Percentiles rank a stretch among this genome's conserved stretches.
phyloP scores from a whole-genome alignment of 2,888 invertebrate species.

The Bellardia pandia region DNA sequence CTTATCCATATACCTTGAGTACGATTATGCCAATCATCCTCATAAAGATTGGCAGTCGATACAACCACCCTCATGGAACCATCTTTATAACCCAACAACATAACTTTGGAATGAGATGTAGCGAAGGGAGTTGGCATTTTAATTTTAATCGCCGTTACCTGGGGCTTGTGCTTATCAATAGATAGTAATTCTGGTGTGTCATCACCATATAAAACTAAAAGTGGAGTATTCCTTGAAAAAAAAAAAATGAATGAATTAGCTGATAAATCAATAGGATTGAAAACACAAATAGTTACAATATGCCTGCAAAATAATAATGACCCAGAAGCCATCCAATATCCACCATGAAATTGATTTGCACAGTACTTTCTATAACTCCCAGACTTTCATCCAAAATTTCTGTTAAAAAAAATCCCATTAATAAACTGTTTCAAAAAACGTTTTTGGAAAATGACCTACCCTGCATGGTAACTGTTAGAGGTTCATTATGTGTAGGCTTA shows the following conservation, averaged over 20 bases:
- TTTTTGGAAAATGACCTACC: constrained; percentile 82
- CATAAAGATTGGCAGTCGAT: constrained; percentile 95
- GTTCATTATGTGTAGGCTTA: constrained; percentile 87
- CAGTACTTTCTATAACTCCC: constrained; percentile 89
- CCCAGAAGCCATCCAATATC: constrained; percentile 95
- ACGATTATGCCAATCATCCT: constrained; percentile 96
- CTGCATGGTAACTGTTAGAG: constrained; percentile 89
- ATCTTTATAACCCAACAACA: constrained; percentile 92
- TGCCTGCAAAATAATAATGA: constrained; percentile 92
- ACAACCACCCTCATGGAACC: constrained; percentile 93
- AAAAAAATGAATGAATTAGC: neutral
- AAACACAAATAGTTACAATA: constrained; percentile 85
- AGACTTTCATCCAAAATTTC: constrained; percentile 92
- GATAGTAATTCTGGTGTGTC: constrained; percentile 87
- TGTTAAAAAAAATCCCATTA: constrained; percentile 76
- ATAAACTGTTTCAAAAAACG: neutral
- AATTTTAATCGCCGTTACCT: constrained; percentile 88
- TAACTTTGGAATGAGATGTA: constrained; percentile 96
- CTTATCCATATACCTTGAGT: constrained; percentile 98
- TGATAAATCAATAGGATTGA: neutral
- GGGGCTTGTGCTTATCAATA: constrained; percentile 86
- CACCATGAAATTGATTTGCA: constrained; percentile 97
- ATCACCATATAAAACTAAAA: constrained; percentile 91
- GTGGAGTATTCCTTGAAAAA: constrained; percentile 86
- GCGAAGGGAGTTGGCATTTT: constrained; percentile 92